Percentiles rank a stretch among this genome's conserved stretches.
Evolutionary conservation across 2,797 vertebrate genomes (phyloP).

Genomic region (Paguma larvata): DNA sequence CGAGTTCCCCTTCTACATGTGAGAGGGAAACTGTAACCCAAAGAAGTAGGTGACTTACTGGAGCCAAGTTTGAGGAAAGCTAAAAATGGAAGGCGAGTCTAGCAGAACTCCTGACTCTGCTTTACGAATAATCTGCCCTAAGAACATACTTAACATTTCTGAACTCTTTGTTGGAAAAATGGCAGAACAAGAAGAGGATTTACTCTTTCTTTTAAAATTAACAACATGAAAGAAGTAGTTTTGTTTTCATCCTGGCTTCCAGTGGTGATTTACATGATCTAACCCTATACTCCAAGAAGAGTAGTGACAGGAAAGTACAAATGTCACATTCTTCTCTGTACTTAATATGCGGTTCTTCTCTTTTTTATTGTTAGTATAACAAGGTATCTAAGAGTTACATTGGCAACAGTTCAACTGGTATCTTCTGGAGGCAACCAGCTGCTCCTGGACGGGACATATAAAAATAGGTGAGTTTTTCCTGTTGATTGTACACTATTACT

Average conservation of each 20-base stretch:
- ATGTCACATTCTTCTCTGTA: background rate
- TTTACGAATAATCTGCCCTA: background rate
- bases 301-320: background rate
- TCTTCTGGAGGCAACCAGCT: background rate
- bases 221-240: background rate
- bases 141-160: background rate
- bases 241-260: background rate
- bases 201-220: background rate
- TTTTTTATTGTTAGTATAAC: background rate
- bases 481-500: background rate
- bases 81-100: background rate
- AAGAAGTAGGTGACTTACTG: background rate
- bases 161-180: background rate
- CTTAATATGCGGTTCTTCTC: background rate
- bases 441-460: background rate
- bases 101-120: background rate
- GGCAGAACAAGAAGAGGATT: background rate
- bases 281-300: background rate
- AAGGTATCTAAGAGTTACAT: background rate
- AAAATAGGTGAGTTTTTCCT: background rate
- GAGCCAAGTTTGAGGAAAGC: background rate
- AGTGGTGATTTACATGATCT: background rate
- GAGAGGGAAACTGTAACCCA: background rate
- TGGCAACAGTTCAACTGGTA: background rate
- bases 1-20: background rate